A percentile compares a stretch with the other conserved stretches of the same genome.
These are phyloP conservation scores for Nasua narica DNA, from an alignment of 2,797 vertebrate species.

Conservation along the genomic window DNA sequence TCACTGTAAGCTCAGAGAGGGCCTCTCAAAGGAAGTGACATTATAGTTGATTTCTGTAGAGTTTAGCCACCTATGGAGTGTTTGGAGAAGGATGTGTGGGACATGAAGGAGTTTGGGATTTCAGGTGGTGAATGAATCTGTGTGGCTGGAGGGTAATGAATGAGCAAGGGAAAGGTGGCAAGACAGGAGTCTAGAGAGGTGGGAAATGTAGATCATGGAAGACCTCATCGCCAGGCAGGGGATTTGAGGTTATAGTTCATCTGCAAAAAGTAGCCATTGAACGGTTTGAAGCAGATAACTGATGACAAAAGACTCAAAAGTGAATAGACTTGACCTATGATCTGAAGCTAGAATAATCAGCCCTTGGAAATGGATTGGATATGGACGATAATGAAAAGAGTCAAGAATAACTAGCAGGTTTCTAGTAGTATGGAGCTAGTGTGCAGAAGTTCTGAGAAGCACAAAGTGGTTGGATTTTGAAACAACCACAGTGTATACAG, in stretches of 20 bases:
- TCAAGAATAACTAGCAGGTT: background rate
- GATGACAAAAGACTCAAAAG: background rate
- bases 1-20: background rate
- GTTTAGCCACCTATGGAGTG: background rate
- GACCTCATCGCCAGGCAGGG: rapidly evolving
- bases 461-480: background rate
- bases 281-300: background rate
- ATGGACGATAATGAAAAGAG: background rate
- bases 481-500: background rate
- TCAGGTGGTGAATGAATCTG: background rate
- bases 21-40: background rate
- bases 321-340: background rate
- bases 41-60: background rate
- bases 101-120: background rate
- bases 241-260: background rate
- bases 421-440: background rate
- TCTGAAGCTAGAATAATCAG: background rate
- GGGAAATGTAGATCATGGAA: background rate
- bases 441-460: background rate
- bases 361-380: background rate
- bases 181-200: background rate
- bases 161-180: background rate
- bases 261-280: background rate
- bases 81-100: background rate
- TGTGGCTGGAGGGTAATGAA: background rate